Conservation (phyloP, 2,113 vertebrate genomes). For the Brachypteracias leptosomus region DNA sequence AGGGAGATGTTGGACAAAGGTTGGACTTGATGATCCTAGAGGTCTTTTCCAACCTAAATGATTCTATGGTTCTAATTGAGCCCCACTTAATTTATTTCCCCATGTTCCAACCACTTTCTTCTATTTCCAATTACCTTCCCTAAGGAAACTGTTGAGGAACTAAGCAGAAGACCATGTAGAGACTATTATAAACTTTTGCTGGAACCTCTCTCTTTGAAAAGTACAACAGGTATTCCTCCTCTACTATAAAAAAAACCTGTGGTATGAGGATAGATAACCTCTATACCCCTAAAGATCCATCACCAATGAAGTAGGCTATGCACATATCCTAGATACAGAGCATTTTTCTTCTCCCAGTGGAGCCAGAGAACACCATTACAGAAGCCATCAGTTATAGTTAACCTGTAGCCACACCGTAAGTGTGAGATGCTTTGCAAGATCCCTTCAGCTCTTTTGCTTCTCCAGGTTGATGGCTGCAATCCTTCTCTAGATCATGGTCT, state of each 20-base stretch:
- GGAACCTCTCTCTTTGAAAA: neutral
- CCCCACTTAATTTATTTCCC: neutral
- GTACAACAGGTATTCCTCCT: neutral
- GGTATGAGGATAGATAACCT: rapidly evolving
- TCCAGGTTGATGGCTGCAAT: neutral
- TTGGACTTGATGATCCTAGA: no score
- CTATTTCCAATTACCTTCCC: neutral
- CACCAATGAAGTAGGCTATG: neutral
- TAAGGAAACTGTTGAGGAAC: neutral
- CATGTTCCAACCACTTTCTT: neutral
- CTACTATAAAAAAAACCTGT: neutral
- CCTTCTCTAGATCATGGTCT: neutral
- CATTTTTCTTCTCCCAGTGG: neutral
- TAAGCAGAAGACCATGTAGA: neutral
- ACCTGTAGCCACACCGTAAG: neutral
- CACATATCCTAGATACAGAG: rapidly evolving
- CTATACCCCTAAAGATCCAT: neutral
- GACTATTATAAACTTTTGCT: neutral
- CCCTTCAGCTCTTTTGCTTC: rapidly evolving
- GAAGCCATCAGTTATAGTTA: neutral
- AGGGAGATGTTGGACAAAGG: no score
- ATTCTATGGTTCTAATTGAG: no score
- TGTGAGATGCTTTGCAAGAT: neutral
- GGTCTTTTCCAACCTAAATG: no score
- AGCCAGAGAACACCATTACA: rapidly evolving